Conservation (phyloP, 64 coral and sea anemone genomes). For the Stichodactyla helianthus region DNA sequence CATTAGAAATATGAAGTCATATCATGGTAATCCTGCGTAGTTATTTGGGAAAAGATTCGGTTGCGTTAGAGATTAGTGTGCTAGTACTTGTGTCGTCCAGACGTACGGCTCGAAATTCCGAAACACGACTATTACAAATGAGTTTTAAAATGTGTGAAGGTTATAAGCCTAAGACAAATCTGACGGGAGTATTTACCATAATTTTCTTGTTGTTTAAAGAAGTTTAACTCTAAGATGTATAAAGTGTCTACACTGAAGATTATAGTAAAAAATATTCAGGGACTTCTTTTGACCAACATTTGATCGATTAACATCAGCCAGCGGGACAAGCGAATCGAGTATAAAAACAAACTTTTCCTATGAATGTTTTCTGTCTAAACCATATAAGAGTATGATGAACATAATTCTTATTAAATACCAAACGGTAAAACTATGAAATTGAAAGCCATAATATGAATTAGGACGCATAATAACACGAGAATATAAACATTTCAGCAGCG, state of each 20-base stretch:
- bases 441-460: neutral
- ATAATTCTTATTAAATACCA: neutral
- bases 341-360: neutral
- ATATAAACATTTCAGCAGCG: conserved; percentile 17
- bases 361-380: neutral
- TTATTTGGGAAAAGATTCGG: neutral
- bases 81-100: neutral
- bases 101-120: neutral
- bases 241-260: neutral
- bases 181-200: neutral
- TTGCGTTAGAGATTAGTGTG: neutral
- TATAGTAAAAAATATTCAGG: neutral
- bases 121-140: neutral
- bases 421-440: neutral
- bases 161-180: neutral
- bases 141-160: neutral
- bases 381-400: neutral
- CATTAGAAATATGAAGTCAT: neutral
- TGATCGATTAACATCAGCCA: neutral
- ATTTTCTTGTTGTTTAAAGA: neutral
- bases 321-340: neutral
- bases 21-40: neutral
- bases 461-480: neutral
- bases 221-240: neutral
- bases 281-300: neutral